Base-by-base conservation (phyloP, 2,888 invertebrate species). In the Psylliodes chrysocephalus region DNA sequence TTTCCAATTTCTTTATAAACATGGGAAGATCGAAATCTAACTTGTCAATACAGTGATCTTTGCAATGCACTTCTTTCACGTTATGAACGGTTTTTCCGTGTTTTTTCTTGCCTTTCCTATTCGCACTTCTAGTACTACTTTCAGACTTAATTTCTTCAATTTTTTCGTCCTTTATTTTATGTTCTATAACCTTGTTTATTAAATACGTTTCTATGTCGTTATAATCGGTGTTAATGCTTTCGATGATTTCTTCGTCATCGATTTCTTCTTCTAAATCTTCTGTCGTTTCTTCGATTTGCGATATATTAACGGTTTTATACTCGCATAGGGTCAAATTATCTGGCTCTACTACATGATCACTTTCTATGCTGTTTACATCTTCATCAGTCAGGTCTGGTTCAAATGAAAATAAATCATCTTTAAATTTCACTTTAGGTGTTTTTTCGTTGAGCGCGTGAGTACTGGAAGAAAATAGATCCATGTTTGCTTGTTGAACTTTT, bases 401-500 rank as follows among this genome's bases (percentile, higher is more conserved):
- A 66, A 83, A 86, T 46, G 84, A 83, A 52, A 85, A 84, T 57
- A 86, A 73, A 71, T 83, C 82, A 19, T 82, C 78, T 35, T 82
- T 82, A 73, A 86, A 86, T 61, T 83, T 84, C 0, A 86, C 85
- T 77, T 81, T 85, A 6, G 78, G 73, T 35, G 72, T 68, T 67
- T 77, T 77, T n/a, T 67, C 67, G 22, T 47, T 42, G 30, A 51
- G 53, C 35, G 52, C 15, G 30, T 12, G 15, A 18, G 65, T 61
- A 51, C 71, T 73, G 54, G 75, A 74, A 51, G 80, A 81, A 67
- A 84, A 84, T 10, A 86, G 75, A 71, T 82, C 83, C 64, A 83
- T 80, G 73, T 86, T 86, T 38, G 86, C 86, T 73, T 84, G 82
- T 73, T 83, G 84, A 12, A 86, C 82, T 78, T 84, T 86, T 71